Base-by-base conservation (phyloP, 2,888 invertebrate genomes). In the Cactoblastis cactorum region DNA sequence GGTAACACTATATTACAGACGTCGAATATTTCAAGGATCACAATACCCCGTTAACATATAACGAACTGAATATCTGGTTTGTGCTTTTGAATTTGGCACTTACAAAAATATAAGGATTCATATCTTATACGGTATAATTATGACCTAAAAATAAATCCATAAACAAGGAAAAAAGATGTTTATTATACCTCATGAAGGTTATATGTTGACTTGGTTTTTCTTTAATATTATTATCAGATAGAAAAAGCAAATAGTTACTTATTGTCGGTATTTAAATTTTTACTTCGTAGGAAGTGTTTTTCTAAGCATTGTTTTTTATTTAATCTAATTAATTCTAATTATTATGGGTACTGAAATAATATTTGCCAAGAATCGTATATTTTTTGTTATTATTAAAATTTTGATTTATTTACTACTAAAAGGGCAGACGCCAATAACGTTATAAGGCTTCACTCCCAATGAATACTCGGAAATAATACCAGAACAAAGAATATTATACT, bases 1-100 rank as follows among this genome's bases (percentile, higher is more conserved):
- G 49, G 28, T 28, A 33, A 33, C 33, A 33, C 17, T 41, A 41
- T 34, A 49, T 37, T 48, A 33, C 33, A 22, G 33, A 14, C 18
- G 22, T 11, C 32, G 19, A 9, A 34, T 41, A 41, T 49, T 18
- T 49, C 19, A 41, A 49, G 12, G 28, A 48, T 6, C 14, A 47
- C 39, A 49, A 49, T 49, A 34, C 41, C 34, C 28, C 35, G 22
- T 47, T 35, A 22, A 46, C 46, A 34, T 32, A 47, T 35, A 24
- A 14, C 14, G 37, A 24, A 37, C 19, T 37, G 9, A 47, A 47
- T 47, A 12, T 46, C 22, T 12, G 34, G 19, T 14, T 34, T 6
- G 15, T 33, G 34, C 18, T 34, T 34, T n/a, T 46, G 11, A 18
- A 18, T 33, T 28, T 14, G 15, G 17, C 28, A n/a, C 33, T 6